Evolutionary conservation across 2,113 vertebrate species (phyloP).

Genomic region (Bathybates hornii): DNA sequence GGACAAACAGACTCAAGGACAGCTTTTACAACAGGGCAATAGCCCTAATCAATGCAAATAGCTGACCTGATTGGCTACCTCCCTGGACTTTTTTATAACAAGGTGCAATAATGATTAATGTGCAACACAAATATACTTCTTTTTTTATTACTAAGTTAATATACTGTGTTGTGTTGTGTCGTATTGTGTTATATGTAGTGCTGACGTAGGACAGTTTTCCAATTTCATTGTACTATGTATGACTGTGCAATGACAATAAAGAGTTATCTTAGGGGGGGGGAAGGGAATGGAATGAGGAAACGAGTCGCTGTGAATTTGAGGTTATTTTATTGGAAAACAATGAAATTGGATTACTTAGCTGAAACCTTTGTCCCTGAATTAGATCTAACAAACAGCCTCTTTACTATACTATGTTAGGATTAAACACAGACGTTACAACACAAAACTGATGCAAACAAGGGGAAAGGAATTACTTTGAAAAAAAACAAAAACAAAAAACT

Average conservation of each 20-base stretch:
- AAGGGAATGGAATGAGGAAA: not conserved
- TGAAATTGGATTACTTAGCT: constrained; percentile 50
- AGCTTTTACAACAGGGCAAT: too few relatives aligned
- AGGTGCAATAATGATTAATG: too few relatives aligned
- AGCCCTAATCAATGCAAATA: too few relatives aligned
- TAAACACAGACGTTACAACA: constrained; percentile 59
- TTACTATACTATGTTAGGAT: constrained; percentile 51
- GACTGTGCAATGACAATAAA: not conserved
- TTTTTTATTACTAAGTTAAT: too few relatives aligned
- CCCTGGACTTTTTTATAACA: too few relatives aligned
- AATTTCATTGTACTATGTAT: not conserved
- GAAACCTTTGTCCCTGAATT: constrained; percentile 64
- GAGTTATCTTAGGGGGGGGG: not conserved
- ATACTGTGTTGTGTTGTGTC: not conserved
- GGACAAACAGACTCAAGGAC: too few relatives aligned
- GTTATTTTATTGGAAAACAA: constrained; percentile 65
- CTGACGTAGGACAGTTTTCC: not conserved
- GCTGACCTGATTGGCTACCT: too few relatives aligned
- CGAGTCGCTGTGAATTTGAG: not conserved
- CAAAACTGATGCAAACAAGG: constrained; percentile 49
- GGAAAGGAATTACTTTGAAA: not conserved
- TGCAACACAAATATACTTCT: not conserved
- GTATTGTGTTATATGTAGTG: not conserved
- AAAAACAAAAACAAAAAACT: not conserved
- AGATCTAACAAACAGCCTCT: constrained; percentile 55